These are phyloP conservation scores for Gallinago stenura DNA, from an alignment of 2,797 vertebrate species.

Conservation along the genomic window DNA sequence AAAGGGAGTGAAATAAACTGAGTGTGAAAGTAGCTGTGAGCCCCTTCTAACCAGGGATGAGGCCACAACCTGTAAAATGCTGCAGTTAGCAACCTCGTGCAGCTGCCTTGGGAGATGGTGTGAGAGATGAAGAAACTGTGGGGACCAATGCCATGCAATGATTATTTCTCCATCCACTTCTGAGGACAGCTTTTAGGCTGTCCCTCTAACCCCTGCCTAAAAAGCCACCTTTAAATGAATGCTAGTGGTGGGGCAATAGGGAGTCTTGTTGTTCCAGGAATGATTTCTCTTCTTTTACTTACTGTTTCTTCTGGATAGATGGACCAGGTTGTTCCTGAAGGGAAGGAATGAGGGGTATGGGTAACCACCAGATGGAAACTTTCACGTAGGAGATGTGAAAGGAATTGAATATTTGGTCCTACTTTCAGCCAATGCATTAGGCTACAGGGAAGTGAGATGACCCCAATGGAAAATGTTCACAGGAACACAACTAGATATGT, in stretches of 20 bases:
- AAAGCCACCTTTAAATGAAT: not conserved
- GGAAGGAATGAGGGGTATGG: not conserved
- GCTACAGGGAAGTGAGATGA: not conserved
- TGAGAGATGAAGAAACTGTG: not conserved
- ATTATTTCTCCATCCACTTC: fast-evolving
- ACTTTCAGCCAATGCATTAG: not conserved
- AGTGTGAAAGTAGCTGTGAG: not conserved
- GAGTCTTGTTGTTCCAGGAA: not conserved
- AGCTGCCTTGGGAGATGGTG: fast-evolving
- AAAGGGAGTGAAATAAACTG: not conserved
- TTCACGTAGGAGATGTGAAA: fast-evolving
- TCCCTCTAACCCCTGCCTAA: not conserved
- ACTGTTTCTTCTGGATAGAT: not conserved
- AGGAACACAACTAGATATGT: fast-evolving
- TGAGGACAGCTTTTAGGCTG: not conserved
- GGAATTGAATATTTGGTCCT: fast-evolving
- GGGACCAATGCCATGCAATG: fast-evolving
- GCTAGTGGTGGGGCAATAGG: not conserved
- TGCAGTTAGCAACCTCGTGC: fast-evolving
- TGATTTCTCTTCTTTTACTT: fast-evolving
- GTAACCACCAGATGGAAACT: not conserved
- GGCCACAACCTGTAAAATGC: not conserved
- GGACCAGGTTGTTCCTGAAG: not conserved
- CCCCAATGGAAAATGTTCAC: not conserved
- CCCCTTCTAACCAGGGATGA: not conserved